Evolutionary conservation across 2,888 invertebrate genomes (phyloP).

Genomic region (Tipula vernalis): DNA sequence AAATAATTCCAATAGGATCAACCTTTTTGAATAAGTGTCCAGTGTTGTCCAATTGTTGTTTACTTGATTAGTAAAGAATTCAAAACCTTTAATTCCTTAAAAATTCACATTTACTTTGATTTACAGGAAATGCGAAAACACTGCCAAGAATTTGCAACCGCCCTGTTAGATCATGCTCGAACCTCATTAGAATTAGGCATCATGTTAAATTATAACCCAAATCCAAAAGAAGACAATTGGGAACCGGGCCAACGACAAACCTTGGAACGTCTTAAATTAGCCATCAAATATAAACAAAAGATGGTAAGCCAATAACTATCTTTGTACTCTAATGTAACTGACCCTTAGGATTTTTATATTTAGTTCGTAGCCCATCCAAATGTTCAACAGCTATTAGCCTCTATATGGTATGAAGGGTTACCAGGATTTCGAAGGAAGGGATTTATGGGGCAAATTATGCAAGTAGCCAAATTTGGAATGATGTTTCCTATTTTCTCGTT

Average conservation of each 20-base stretch:
- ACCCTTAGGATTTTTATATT: conserved; percentile 19
- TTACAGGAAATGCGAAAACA: conserved; percentile 61
- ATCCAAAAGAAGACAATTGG: conserved; percentile 60
- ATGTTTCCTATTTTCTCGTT: conserved; percentile 91
- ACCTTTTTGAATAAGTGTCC: too few species aligned
- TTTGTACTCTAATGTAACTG: background rate
- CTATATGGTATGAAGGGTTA: conserved; percentile 96
- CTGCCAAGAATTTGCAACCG: conserved; percentile 79
- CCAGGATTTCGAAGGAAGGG: conserved; percentile 91
- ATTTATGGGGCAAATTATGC: conserved; percentile 73
- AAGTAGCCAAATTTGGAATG: conserved; percentile 74
- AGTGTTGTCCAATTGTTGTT: too few species aligned
- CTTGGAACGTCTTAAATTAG: conserved; percentile 79
- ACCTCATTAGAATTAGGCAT: conserved; percentile 89
- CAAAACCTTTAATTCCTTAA: too few species aligned
- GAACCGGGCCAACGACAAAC: conserved; percentile 78
- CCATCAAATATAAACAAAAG: conserved; percentile 95
- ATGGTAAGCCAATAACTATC: conserved; percentile 43
- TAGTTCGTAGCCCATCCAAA: conserved; percentile 98
- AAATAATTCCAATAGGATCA: too few species aligned
- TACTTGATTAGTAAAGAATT: too few species aligned
- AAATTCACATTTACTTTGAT: background rate
- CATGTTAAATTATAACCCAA: conserved; percentile 84
- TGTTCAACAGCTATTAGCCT: conserved; percentile 88
- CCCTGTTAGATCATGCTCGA: conserved; percentile 80